Conservation (phyloP, 2,797 vertebrate genomes). For the Mus caroli region DNA sequence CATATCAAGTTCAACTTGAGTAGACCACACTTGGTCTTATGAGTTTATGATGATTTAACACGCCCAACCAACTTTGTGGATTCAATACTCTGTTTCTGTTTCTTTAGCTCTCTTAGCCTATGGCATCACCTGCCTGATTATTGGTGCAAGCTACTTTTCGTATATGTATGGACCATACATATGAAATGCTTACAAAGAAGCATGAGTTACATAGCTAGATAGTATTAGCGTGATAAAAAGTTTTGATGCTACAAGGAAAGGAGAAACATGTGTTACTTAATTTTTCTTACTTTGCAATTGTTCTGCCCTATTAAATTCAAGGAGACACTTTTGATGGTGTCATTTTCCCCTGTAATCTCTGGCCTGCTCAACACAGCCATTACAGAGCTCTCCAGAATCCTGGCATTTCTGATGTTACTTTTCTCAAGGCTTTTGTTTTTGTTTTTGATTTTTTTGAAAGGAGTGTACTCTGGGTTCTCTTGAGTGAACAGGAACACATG, state of each 20-base stretch:
- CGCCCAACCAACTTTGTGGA: background rate
- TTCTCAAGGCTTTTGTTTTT: background rate
- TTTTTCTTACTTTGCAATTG: background rate
- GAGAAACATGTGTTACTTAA: background rate
- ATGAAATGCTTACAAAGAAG: background rate
- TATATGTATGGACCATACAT: background rate
- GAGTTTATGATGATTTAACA: background rate
- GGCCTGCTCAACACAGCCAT: background rate
- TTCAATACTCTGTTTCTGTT: background rate
- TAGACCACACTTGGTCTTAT: background rate
- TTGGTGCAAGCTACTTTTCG: background rate
- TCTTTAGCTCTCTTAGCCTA: background rate
- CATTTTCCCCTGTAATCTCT: background rate
- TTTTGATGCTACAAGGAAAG: background rate
- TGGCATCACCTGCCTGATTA: background rate
- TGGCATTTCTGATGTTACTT: background rate
- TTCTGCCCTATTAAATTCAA: background rate
- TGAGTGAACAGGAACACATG: background rate
- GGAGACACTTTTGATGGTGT: background rate
- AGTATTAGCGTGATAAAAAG: background rate
- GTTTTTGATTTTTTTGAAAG: background rate
- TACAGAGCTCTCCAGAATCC: background rate
- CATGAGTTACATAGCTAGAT: background rate
- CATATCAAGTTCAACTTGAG: background rate
- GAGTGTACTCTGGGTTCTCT: background rate